Evolutionary conservation across 2,113 vertebrate species (phyloP), one percentile per base, ranked within the genome.

Genomic region (Calyptommatus sinebrachiatus): DNA sequence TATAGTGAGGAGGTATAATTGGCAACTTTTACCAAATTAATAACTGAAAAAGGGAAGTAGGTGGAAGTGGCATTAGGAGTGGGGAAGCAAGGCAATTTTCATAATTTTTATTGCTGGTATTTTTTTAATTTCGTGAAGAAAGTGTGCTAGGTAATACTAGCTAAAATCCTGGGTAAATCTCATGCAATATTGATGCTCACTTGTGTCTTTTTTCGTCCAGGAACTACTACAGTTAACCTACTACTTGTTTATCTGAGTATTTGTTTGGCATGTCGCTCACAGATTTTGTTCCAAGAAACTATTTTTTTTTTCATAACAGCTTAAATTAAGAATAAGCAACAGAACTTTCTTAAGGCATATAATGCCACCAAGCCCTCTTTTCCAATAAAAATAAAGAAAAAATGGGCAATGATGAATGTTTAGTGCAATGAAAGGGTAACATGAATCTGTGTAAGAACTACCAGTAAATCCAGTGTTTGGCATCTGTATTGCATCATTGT

Each of bases 1-100:
- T 90, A 90, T 89, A 84, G 89, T 75, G 85, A 90, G 76, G 79
- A 83, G 89, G 80, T 89, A 84, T 88, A 92, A 87, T 91, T 91
- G 86, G 83, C 74, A 91, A 79, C 86, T 90, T 92, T 89, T 82
- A 89, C 80, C 87, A 86, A 84, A 89, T 86, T 91, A 88, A 83
- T 86, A 70, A 73, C 85, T 88, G 87, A 81, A 53, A 85, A 29
- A 26, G 18, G 53, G 53, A 18, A 14, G 16, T 57, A 14, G 14
- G 12, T 57, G 53, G 53, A 78, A 26, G 81, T 89, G 35, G 77
- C 45, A 76, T 81, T 26, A 69, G 73, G 86, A n/a, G 12, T 26
- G 62, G 26, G 35, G 65, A 22, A 61, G 62, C 5, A 68, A 89
- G 81, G 84, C 86, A 79, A 80, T 65, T 82, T 77, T 76, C 79